Evolutionary conservation across 2,797 vertebrate species (phyloP).

Genomic region (Vespertilio murinus): DNA sequence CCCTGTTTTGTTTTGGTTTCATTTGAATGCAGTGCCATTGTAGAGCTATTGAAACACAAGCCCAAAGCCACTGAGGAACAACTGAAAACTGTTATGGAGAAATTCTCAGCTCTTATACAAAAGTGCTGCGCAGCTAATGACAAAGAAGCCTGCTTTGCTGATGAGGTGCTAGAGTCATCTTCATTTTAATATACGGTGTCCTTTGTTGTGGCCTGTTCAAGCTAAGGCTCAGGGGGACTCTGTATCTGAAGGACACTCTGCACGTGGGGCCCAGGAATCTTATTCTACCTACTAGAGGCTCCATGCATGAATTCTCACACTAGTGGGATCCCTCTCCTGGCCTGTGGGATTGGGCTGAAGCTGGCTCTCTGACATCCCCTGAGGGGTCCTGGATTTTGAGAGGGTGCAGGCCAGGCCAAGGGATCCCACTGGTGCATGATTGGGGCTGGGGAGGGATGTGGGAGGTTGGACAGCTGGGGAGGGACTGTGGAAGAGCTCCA

Average conservation of each 20-base stretch:
- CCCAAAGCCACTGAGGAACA: conserved; percentile 80
- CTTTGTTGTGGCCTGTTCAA: not conserved
- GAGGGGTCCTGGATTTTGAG: too few relatives aligned
- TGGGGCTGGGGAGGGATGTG: too few relatives aligned
- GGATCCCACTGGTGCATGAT: too few relatives aligned
- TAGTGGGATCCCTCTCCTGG: too few relatives aligned
- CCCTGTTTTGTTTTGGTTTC: not conserved
- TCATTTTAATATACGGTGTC: not conserved
- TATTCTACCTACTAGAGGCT: not conserved
- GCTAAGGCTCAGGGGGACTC: not conserved
- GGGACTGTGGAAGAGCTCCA: too few relatives aligned
- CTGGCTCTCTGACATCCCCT: too few relatives aligned
- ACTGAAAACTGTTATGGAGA: conserved; percentile 22
- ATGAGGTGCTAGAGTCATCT: conserved; percentile 74
- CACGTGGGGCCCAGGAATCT: not conserved
- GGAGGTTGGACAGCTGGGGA: too few relatives aligned
- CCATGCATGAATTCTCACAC: too few relatives aligned
- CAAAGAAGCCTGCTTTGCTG: conserved; percentile 47
- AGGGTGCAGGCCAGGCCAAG: too few relatives aligned
- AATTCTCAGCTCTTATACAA: conserved; percentile 67
- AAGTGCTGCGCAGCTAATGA: conserved; percentile 76
- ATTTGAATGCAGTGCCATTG: conserved; percentile 75
- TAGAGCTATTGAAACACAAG: conserved; percentile 84
- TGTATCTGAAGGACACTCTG: not conserved
- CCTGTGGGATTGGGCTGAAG: too few relatives aligned